Conservation (phyloP, 2,113 vertebrate genomes). For the Pelobates fuscus region DNA sequence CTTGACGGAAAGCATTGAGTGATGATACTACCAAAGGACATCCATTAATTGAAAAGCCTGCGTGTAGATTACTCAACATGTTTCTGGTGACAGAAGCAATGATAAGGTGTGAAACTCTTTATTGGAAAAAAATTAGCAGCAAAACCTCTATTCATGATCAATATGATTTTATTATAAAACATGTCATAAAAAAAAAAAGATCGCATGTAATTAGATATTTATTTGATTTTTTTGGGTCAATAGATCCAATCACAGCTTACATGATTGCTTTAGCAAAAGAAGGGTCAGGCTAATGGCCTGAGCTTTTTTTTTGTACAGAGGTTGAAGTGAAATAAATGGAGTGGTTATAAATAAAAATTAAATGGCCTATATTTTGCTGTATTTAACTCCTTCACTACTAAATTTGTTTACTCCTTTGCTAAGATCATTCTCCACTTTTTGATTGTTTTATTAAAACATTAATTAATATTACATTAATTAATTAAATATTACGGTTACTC, state of each 20-base stretch:
- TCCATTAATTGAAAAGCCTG: constrained; percentile 26
- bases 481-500: too few species aligned
- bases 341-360: constrained; percentile 20
- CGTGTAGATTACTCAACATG: constrained; percentile 4
- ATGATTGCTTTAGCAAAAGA: constrained; percentile 28
- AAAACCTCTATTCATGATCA: constrained; percentile 25
- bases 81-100: constrained; percentile 22
- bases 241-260: constrained; percentile 37
- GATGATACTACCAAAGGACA: not conserved
- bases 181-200: constrained; percentile 20
- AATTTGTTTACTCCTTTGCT: too few species aligned
- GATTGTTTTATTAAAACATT: too few species aligned
- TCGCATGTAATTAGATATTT: constrained; percentile 44
- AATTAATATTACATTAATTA: too few species aligned
- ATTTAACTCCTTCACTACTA: too few species aligned
- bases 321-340: constrained; percentile 30
- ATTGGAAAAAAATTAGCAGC: constrained; percentile 22
- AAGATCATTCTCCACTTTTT: too few species aligned
- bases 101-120: constrained; percentile 2
- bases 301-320: constrained; percentile 16
- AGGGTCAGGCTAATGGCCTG: constrained; percentile 14
- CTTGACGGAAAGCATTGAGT: constrained; percentile 7
- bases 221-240: constrained; percentile 42
- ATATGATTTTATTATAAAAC: constrained; percentile 41
- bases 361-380: constrained; percentile 9